Evolutionary conservation across 2,113 vertebrate genomes (phyloP).

Genomic region (Stegastes partitus): DNA sequence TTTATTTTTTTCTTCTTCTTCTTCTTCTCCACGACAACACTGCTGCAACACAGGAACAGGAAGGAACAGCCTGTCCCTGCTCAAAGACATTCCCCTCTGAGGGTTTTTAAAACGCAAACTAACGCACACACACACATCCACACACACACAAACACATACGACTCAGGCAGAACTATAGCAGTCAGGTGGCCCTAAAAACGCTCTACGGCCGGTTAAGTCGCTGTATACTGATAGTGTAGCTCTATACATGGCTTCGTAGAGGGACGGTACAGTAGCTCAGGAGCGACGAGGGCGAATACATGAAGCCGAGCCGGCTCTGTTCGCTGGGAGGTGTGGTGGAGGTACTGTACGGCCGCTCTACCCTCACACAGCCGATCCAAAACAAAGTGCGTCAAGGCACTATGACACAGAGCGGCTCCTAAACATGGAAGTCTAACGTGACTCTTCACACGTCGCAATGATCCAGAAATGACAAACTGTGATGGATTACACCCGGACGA

Average conservation of each 20-base stretch:
- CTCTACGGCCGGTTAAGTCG: slow-evolving; percentile 69
- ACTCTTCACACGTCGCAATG: slow-evolving; percentile 61
- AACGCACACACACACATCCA: slow-evolving; percentile 37
- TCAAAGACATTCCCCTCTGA: slow-evolving; percentile 76
- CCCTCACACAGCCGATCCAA: slow-evolving; percentile 71
- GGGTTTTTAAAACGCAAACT: slow-evolving; percentile 62
- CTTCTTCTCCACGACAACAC: slow-evolving; percentile 51
- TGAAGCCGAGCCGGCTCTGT: slow-evolving; percentile 49
- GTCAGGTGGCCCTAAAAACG: slow-evolving; percentile 76
- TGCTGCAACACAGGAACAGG: slow-evolving; percentile 49
- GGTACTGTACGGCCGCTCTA: slow-evolving; percentile 77
- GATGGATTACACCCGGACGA: slow-evolving; percentile 65
- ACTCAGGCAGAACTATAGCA: slow-evolving; percentile 77
- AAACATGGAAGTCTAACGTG: slow-evolving; percentile 75
- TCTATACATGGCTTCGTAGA: slow-evolving; percentile 77
- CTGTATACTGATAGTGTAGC: slow-evolving; percentile 75
- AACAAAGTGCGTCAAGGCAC: slow-evolving; percentile 86
- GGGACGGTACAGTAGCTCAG: slow-evolving; percentile 75
- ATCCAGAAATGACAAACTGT: slow-evolving; percentile 56
- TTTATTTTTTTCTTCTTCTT: too few species aligned
- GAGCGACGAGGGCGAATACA: slow-evolving; percentile 42
- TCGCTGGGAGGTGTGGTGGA: too few species aligned
- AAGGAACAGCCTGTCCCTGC: slow-evolving; percentile 58
- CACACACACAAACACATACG: slow-evolving; percentile 60
- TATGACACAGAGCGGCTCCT: slow-evolving; percentile 80